These are phyloP conservation scores for Melitaea athalia DNA, from an alignment of 2,888 invertebrate species.

Conservation along the genomic window DNA sequence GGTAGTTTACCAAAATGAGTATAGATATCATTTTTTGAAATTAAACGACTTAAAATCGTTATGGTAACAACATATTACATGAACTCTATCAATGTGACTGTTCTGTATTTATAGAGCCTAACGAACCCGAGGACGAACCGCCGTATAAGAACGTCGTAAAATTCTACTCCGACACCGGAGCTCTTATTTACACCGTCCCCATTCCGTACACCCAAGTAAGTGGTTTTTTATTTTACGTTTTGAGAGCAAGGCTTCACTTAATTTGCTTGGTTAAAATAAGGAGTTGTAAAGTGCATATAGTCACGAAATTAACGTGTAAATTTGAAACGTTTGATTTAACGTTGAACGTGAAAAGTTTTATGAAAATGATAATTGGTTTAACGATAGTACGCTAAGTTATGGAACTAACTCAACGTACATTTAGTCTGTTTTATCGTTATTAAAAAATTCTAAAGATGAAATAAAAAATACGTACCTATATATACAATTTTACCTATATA, in stretches of 20 bases:
- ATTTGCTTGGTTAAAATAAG: not conserved
- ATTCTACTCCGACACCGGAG: conserved; percentile 94
- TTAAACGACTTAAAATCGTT: not conserved
- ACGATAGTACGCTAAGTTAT: too few relatives aligned
- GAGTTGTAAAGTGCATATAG: not conserved
- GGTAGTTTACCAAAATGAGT: too few relatives aligned
- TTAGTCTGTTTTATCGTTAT: too few relatives aligned
- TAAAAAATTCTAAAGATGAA: too few relatives aligned
- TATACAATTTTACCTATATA: too few relatives aligned
- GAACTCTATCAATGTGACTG: not conserved
- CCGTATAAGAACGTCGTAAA: conserved; percentile 91
- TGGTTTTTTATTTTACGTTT: conserved; percentile 15
- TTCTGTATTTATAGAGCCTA: conserved; percentile 53
- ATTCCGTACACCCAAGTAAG: conserved; percentile 89
- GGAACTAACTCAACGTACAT: too few relatives aligned
- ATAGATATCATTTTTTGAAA: too few relatives aligned
- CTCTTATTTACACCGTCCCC: conserved; percentile 89
- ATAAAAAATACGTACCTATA: too few relatives aligned
- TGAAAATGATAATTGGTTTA: too few relatives aligned
- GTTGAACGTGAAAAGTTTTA: too few relatives aligned
- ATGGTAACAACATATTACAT: not conserved
- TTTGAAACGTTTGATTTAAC: too few relatives aligned
- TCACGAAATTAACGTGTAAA: too few relatives aligned
- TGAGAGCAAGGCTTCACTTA: not conserved
- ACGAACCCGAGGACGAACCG: conserved; percentile 64